Base-by-base conservation (phyloP, 2,113 vertebrate genomes). In the Prinia subflava region DNA sequence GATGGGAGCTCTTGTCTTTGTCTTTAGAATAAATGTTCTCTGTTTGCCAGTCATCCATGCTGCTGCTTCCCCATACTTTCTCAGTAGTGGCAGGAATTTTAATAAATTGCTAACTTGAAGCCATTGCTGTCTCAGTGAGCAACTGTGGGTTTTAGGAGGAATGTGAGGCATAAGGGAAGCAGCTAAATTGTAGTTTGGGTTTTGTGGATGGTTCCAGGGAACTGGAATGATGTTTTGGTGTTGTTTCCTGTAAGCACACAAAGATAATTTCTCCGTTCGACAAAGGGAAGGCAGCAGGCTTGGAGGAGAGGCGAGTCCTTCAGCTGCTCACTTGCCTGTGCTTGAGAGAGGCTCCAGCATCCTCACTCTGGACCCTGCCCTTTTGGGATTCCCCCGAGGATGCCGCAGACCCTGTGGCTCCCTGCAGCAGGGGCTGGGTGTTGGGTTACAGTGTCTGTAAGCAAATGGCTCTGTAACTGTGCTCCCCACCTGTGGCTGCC, bases 321-420 rank as follows among this genome's bases (percentile, higher is more conserved):
- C 49, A 39, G 89, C 57, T 65, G 55, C 75, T 25, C 0, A 0
- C 42, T 19, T 19, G 41, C n/a, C 33, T 15, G 39, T 5, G 2
- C 8, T 33, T 20, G 46, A 35, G 33, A 35, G 69, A 44, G 81
- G 60, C 37, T 83, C 7, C 44, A 16, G n/a, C 46, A 33, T 11
- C 21, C 2, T 0, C 4, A 9, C 10, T 53, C 6, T 23, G 46
- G 84, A 4, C 6, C 0, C 53, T 87, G 70, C n/a, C 25, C 11
- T 65, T 52, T 5, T 6, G 4, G 25, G 41, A 17, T 35, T 1
- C 52, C 41, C 53, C 3, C 4, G 30, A 2, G 0, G 1, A 0
- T 39, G 74, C 42, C 0, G 0, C 19, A 14, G 56, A 10, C 17
- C 23, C 30, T 16, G 1, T 47, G 35, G 30, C 55, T 68, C 39